These are phyloP conservation scores for Drosophila ananassae DNA, from an alignment of 1,140 invertebrate species.

Conservation along the genomic window DNA sequence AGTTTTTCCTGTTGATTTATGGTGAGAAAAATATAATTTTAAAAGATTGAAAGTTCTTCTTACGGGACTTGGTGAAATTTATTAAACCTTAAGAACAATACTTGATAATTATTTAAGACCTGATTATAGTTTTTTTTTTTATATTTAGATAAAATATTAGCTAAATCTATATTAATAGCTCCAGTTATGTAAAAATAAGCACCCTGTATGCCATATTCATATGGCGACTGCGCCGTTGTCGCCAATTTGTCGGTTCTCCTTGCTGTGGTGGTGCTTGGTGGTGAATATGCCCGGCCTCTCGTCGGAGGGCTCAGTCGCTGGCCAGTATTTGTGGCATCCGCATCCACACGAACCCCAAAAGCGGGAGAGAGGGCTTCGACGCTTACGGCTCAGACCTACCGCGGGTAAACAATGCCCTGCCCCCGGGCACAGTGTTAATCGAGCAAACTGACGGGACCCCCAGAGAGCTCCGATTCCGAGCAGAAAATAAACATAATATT, in stretches of 20 bases:
- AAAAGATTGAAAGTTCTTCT: too few species aligned
- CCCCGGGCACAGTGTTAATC: conserved; percentile 15
- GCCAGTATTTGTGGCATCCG: conserved; percentile 49
- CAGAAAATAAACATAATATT: not conserved
- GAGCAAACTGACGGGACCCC: conserved; percentile 6
- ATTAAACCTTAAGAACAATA: too few species aligned
- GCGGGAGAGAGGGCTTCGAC: not conserved
- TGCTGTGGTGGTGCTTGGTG: conserved; percentile 34
- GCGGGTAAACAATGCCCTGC: conserved; percentile 55
- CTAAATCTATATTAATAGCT: not conserved
- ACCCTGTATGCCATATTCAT: conserved; percentile 20
- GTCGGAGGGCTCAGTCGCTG: conserved; percentile 46
- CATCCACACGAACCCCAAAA: conserved; percentile 20
- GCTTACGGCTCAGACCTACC: conserved; percentile 3
- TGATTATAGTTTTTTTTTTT: too few species aligned
- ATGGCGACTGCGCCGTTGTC: conserved; percentile 34
- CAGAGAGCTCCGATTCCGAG: not conserved
- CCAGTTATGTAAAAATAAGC: not conserved
- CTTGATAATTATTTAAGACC: too few species aligned
- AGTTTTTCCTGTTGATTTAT: too few species aligned
- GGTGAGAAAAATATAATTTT: not conserved
- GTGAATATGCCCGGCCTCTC: conserved; percentile 21
- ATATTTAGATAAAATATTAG: not conserved
- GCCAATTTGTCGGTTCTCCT: not conserved
- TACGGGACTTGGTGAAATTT: too few species aligned